phyloP scores from a whole-genome alignment of 1,140 invertebrate species.

The Drusus annulatus region DNA sequence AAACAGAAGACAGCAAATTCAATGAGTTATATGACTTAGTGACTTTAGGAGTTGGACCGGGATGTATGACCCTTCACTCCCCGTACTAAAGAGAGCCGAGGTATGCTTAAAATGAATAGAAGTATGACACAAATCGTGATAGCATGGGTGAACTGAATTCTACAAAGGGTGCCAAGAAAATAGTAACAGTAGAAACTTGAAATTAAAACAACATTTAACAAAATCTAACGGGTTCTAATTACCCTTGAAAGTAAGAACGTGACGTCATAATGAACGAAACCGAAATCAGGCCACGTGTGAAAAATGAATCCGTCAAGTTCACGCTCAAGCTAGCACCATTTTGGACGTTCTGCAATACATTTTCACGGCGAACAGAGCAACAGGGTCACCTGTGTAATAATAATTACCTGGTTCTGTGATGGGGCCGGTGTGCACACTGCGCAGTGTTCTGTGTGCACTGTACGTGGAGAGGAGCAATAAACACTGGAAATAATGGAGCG shows the following conservation, averaged over 20 bases:
- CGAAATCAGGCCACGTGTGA: conserved; percentile 25
- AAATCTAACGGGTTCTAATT: neutral
- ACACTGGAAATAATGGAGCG: neutral
- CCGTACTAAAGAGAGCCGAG: too few species aligned
- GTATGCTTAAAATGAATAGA: too few species aligned
- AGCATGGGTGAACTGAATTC: neutral
- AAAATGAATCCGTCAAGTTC: conserved; percentile 28
- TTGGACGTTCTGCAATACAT: conserved; percentile 7
- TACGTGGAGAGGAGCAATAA: too few species aligned
- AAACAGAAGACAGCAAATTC: too few species aligned
- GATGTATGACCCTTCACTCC: too few species aligned
- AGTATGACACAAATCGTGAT: too few species aligned
- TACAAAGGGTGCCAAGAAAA: neutral
- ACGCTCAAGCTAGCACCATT: conserved; percentile 26
- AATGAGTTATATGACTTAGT: too few species aligned
- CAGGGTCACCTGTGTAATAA: conserved; percentile 26
- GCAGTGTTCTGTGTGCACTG: too few species aligned
- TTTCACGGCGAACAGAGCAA: conserved; percentile 26
- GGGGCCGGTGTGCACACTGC: neutral
- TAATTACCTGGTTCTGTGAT: conserved; percentile 16
- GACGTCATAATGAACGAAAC: conserved; percentile 17
- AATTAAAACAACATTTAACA: neutral
- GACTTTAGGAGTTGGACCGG: too few species aligned
- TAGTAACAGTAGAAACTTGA: neutral
- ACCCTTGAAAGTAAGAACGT: conserved; percentile 14